These are phyloP conservation scores for Melieria crassipennis DNA, from an alignment of 2,888 invertebrate genomes.

Conservation along the genomic window DNA sequence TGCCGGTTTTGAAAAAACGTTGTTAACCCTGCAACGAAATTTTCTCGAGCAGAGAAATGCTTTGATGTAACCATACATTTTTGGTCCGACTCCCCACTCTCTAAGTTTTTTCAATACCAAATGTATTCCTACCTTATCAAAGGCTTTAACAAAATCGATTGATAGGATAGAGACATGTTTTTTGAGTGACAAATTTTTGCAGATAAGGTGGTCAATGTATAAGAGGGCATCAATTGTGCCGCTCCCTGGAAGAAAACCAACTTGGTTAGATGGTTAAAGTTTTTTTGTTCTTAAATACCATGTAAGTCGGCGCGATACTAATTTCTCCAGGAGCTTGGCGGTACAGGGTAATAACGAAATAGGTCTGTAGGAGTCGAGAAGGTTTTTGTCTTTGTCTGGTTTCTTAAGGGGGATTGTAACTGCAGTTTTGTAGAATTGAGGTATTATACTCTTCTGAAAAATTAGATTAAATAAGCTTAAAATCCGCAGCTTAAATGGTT, in stretches of 20 bases:
- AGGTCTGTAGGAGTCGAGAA: slow-evolving; percentile 1
- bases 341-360: slow-evolving; percentile 20
- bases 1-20: slow-evolving; percentile 20
- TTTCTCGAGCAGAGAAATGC: slow-evolving; percentile 36
- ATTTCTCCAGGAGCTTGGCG: slow-evolving; percentile 24
- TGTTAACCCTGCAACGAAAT: slow-evolving; percentile 21
- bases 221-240: slow-evolving; percentile 21
- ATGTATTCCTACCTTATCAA: slow-evolving; percentile 25
- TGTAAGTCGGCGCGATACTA: slow-evolving; percentile 21
- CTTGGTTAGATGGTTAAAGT: slow-evolving; percentile 19
- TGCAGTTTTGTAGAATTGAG: slow-evolving; percentile 20
- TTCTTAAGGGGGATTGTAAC: slow-evolving; percentile 17
- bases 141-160: slow-evolving; percentile 28
- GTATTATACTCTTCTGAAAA: background rate
- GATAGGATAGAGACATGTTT: slow-evolving; percentile 30
- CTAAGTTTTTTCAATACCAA: slow-evolving; percentile 23
- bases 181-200: slow-evolving; percentile 20
- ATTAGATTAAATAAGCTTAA: slow-evolving; percentile 18
- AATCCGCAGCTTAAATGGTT: background rate
- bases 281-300: slow-evolving; percentile 49
- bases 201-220: slow-evolving; percentile 15
- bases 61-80: slow-evolving; percentile 26
- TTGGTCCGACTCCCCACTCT: slow-evolving; percentile 26
- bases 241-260: slow-evolving; percentile 23
- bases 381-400: background rate